Percentiles rank a stretch among this genome's conserved stretches.
Evolutionary conservation across 2,888 invertebrate species (phyloP).

Genomic region (Nasonia oneida): DNA sequence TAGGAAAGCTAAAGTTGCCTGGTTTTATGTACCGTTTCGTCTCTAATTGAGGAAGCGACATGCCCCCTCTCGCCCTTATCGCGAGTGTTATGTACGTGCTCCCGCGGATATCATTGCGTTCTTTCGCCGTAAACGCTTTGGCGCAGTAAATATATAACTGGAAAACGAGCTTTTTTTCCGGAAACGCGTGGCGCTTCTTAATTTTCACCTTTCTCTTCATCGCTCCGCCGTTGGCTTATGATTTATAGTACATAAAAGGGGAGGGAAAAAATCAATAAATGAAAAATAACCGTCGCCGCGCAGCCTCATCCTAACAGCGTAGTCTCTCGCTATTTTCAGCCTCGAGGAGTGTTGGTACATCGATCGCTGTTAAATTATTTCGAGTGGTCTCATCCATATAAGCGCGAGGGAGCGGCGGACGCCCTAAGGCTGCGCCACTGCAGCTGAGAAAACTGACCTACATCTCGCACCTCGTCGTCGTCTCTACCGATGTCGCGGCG

Average conservation of each 20-base stretch:
- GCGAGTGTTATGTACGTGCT: constrained; percentile 14
- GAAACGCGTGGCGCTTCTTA: neutral
- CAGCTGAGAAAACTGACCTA: constrained; percentile 76
- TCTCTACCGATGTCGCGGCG: constrained; percentile 19
- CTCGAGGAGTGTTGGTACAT: constrained; percentile 67
- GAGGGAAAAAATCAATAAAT: neutral
- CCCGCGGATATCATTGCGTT: constrained; percentile 8
- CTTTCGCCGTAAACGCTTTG: constrained; percentile 2
- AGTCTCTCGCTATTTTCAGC: constrained; percentile 73
- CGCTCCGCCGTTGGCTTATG: neutral
- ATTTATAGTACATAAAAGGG: neutral
- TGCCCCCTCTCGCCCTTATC: constrained; percentile 23
- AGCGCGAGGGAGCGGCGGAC: constrained; percentile 41
- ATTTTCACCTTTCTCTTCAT: neutral
- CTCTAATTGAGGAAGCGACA: constrained; percentile 28
- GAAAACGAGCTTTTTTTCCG: neutral
- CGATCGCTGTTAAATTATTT: constrained; percentile 79
- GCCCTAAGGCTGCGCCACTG: constrained; percentile 57
- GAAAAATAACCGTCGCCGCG: neutral
- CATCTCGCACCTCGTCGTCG: constrained; percentile 66
- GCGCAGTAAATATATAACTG: constrained; percentile 1
- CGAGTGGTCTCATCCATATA: constrained; percentile 74
- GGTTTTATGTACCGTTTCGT: constrained; percentile 12
- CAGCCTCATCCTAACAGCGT: neutral
- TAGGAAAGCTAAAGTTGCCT: constrained; percentile 4